phyloP scores from a whole-genome alignment of 2,113 vertebrate genomes.

The Spermophilus dauricus region DNA sequence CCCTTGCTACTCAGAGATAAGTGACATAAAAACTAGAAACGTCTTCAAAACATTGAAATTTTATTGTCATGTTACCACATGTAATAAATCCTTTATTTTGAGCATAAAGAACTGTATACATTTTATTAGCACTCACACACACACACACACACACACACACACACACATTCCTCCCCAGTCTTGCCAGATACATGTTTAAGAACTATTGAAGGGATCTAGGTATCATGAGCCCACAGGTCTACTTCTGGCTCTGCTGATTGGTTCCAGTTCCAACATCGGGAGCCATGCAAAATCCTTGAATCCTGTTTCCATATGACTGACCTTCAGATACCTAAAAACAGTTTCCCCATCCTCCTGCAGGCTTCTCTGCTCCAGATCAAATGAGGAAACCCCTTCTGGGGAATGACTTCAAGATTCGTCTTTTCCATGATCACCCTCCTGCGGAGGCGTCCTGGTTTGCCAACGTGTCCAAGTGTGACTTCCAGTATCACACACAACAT shows the following conservation, averaged over 20 bases:
- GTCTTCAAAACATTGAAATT: neutral
- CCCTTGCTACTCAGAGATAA: neutral
- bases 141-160: neutral
- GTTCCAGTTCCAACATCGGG: constrained; percentile 62
- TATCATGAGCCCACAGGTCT: neutral
- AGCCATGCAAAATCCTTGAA: neutral
- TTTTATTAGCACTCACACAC: constrained; percentile 50
- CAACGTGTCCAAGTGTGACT: neutral
- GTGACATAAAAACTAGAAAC: neutral
- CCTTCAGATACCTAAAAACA: constrained; percentile 53
- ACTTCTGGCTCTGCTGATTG: constrained; percentile 10
- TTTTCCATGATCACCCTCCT: constrained; percentile 1
- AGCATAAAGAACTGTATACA: neutral
- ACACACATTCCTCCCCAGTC: neutral
- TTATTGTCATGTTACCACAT: constrained; percentile 19
- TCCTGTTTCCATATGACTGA: constrained; percentile 38
- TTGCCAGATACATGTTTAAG: constrained; percentile 44
- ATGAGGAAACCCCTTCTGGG: neutral
- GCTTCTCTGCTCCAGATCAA: constrained; percentile 5
- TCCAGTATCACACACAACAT: neutral
- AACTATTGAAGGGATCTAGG: constrained; percentile 5
- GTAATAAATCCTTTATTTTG: constrained; percentile 57
- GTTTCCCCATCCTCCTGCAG: neutral
- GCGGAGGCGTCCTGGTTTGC: neutral
- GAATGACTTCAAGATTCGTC: constrained; percentile 8